phyloP scores from a whole-genome alignment of 1,140 invertebrate species.

The Aphis gossypii region DNA sequence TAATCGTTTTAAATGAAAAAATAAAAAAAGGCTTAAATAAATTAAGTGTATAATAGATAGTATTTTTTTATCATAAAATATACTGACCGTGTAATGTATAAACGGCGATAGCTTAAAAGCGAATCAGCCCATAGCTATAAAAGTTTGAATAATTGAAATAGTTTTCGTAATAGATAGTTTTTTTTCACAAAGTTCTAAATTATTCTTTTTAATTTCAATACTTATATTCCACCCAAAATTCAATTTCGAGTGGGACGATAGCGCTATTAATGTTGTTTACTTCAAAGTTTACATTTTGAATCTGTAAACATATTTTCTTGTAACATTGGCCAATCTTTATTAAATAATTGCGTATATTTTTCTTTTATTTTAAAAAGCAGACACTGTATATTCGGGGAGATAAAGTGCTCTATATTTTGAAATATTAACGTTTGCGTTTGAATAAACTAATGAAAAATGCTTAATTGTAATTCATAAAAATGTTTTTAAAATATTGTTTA shows the following conservation, averaged over 20 bases:
- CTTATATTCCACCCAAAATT: background rate
- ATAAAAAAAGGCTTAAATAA: background rate
- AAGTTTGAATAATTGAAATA: conserved; percentile 5
- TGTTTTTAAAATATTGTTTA: background rate
- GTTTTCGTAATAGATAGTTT: background rate
- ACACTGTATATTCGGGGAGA: background rate
- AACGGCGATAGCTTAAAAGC: background rate
- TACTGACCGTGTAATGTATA: background rate
- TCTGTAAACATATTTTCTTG: background rate
- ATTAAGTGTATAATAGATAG: background rate
- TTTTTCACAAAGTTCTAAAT: background rate
- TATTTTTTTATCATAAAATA: background rate
- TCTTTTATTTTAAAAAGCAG: background rate
- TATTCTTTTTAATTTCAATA: background rate
- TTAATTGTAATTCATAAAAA: background rate
- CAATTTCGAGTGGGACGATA: background rate
- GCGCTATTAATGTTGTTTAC: background rate
- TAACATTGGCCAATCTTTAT: background rate
- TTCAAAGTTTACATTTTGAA: background rate
- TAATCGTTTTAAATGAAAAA: background rate
- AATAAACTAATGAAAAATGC: background rate
- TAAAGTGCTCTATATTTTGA: background rate
- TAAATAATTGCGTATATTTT: background rate
- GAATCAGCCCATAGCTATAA: background rate
- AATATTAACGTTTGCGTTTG: background rate